Evolutionary conservation across 1,140 invertebrate species (phyloP), one percentile per base, ranked within the genome.

Genomic region (Chelonus insularis): DNA sequence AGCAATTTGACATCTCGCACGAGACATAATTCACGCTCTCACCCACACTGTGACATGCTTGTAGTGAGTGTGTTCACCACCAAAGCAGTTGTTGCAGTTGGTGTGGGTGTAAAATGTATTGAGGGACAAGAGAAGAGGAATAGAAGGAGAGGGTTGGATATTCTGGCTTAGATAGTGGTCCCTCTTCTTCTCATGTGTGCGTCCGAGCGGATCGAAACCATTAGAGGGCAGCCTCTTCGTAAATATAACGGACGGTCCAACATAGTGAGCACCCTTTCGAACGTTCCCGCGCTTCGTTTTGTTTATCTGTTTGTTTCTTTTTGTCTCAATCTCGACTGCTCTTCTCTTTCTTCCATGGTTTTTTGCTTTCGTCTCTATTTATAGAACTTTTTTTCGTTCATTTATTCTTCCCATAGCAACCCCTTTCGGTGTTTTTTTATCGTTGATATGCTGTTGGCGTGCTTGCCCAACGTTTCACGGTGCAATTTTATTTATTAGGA

Each of bases 1-100:
- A 80, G 78, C 78, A 81, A 81, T 81, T 81, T 81, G 78, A 80
- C 79, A 81, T 81, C 78, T 80, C 77, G 77, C 78, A 78, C 77
- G 78, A 76, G 77, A 74, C 78, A 81, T 81, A 81, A 80, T 80
- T 81, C 78, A 81, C 77, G 77, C 75, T 74, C 70, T 71, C 72
- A 60, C 65, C 66, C 62, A 54, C 64, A 47, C 52, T 64, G 9
- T 36, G 16, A 34, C 45, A 50, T 51, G n/a, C 32, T 37, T 36
- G 34, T 60, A 37, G 12, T 25, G 12, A 11, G 39, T 54, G 32
- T 45, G 32, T 16, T 29, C 20, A 34, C 21, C 32, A 12, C 34
- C 21, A 21, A 20, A 21, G 8, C 18, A n/a, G 50, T 52, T 51
- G 23, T 23, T n/a, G 25, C n/a, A 23, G 34, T 52, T 5, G 34